Evolutionary conservation across 2,113 vertebrate species (phyloP).

Genomic region (Formicarius rufipectus): DNA sequence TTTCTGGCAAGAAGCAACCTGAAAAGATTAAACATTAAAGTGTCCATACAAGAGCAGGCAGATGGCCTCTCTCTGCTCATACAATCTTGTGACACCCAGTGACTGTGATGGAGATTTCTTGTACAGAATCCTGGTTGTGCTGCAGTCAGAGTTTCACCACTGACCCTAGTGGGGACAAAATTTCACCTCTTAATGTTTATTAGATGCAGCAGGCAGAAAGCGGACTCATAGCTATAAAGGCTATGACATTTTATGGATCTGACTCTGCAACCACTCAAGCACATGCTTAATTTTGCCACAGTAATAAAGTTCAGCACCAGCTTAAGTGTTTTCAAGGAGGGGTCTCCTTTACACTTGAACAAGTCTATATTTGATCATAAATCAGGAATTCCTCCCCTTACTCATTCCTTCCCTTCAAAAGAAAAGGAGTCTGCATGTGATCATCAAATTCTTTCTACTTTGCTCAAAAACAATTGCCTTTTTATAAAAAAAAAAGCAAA

Average conservation of each 20-base stretch:
- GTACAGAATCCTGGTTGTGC: neutral
- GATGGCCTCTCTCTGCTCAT: neutral
- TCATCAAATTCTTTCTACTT: neutral
- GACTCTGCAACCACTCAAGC: constrained; percentile 64
- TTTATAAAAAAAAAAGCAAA: neutral
- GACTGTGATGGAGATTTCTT: neutral
- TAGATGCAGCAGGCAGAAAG: constrained; percentile 65
- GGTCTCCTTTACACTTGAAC: constrained; percentile 39
- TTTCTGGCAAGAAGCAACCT: neutral
- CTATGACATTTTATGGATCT: constrained; percentile 55
- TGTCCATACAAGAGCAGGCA: neutral
- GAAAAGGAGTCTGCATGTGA: neutral
- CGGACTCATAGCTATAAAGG: constrained; percentile 54
- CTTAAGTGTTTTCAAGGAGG: constrained; percentile 46
- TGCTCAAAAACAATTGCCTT: neutral
- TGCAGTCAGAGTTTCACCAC: neutral
- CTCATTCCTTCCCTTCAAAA: neutral
- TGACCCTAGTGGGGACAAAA: constrained; percentile 12
- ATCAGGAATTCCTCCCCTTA: constrained; percentile 12
- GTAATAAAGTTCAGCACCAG: constrained; percentile 58
- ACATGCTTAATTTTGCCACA: constrained; percentile 62
- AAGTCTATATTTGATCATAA: constrained; percentile 47
- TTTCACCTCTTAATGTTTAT: constrained; percentile 58
- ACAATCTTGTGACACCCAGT: neutral
- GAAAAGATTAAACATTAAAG: neutral